These are phyloP conservation scores for Proales similis DNA, from an alignment of 1,140 invertebrate species.

Conservation along the genomic window DNA sequence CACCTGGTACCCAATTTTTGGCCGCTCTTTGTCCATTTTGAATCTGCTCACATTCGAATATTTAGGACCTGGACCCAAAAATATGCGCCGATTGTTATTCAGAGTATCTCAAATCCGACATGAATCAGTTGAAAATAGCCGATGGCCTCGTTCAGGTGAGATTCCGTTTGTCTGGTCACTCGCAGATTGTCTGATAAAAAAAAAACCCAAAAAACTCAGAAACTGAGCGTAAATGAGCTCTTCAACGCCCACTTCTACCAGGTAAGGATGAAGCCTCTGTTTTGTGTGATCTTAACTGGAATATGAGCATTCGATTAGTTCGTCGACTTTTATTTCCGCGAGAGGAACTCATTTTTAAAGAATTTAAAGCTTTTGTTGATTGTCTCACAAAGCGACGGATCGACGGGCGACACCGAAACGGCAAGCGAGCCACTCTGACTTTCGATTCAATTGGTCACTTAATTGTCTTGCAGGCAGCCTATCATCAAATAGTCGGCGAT, in stretches of 20 bases:
- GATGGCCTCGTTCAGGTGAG: constrained; percentile 1
- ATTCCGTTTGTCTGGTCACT: background rate
- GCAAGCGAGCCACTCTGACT: too few relatives aligned
- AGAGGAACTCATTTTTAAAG: constrained; percentile 24
- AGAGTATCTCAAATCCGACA: background rate
- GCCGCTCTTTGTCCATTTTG: background rate
- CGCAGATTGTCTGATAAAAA: background rate
- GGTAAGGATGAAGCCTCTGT: background rate
- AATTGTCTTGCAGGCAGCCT: too few relatives aligned
- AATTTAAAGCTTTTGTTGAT: too few relatives aligned
- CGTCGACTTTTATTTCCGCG: constrained; percentile 31
- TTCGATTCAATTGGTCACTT: too few relatives aligned
- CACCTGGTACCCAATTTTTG: constrained; percentile 2
- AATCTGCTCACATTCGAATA: background rate
- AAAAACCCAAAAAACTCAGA: background rate
- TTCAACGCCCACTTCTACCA: constrained; percentile 32
- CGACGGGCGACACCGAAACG: too few relatives aligned
- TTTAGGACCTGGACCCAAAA: constrained; percentile 24
- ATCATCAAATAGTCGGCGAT: too few relatives aligned
- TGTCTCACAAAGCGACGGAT: too few relatives aligned
- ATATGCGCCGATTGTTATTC: constrained; percentile 12
- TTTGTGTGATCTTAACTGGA: background rate
- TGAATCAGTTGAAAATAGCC: constrained; percentile 24
- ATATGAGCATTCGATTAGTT: background rate
- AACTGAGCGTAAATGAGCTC: constrained; percentile 27